These are phyloP conservation scores for Lanistes nyassanus DNA, from an alignment of 1,140 invertebrate species.

Conservation along the genomic window DNA sequence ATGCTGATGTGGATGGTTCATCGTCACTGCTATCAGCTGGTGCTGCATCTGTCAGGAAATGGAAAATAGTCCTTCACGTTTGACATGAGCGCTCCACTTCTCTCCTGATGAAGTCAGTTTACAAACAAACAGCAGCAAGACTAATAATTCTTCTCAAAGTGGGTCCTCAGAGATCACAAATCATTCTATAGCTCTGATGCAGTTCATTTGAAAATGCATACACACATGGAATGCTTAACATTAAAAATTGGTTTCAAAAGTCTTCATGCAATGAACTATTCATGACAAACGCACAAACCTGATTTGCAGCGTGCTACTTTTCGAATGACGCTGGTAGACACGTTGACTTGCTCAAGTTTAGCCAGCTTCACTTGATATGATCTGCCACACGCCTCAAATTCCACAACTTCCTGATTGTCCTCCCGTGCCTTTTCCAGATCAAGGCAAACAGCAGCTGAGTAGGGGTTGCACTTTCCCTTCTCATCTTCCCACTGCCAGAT, in stretches of 20 bases:
- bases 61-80: neutral
- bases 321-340: constrained; percentile 42
- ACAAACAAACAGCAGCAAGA: too few species aligned
- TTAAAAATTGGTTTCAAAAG: neutral
- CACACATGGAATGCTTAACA: neutral
- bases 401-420: constrained; percentile 26
- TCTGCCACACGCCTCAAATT: constrained; percentile 33
- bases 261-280: neutral
- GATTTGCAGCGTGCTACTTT: constrained; percentile 46
- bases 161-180: too few species aligned
- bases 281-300: constrained; percentile 31
- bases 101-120: too few species aligned
- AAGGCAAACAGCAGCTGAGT: constrained; percentile 31
- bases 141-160: too few species aligned
- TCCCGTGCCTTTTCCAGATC: constrained; percentile 45
- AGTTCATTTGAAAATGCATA: neutral
- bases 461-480: constrained; percentile 50
- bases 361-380: constrained; percentile 47
- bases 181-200: too few species aligned
- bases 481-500: constrained; percentile 61
- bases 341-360: constrained; percentile 53
- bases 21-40: constrained; percentile 23
- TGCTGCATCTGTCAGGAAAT: constrained; percentile 13
- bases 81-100: too few species aligned
- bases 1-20: constrained; percentile 1